phyloP scores from a whole-genome alignment of 1,140 invertebrate species.

The Tigriopus japonicus region DNA sequence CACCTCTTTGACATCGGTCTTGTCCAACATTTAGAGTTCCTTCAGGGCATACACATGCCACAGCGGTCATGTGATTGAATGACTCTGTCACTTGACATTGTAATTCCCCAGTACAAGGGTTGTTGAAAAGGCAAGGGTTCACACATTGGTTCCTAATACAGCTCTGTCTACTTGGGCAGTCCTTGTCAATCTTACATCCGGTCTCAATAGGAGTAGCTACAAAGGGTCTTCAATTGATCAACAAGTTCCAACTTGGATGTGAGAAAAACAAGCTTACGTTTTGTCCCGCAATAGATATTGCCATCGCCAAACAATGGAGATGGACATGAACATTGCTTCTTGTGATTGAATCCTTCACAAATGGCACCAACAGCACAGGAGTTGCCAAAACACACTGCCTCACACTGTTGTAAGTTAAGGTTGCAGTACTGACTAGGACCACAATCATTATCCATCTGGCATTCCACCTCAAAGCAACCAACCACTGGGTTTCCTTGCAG shows the following conservation, averaged over 20 bases:
- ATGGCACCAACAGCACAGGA: constrained; percentile 40
- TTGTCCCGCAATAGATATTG: background rate
- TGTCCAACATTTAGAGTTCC: background rate
- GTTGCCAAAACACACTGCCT: too few relatives aligned
- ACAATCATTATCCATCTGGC: background rate
- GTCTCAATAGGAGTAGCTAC: constrained; percentile 47
- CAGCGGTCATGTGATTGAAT: constrained; percentile 58
- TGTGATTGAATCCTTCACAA: background rate
- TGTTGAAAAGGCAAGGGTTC: constrained; percentile 17
- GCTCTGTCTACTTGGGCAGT: constrained; percentile 17
- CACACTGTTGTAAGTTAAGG: too few relatives aligned
- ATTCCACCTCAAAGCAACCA: constrained; percentile 4
- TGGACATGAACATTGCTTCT: background rate
- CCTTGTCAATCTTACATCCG: constrained; percentile 27
- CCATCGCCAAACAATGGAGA: constrained; percentile 5
- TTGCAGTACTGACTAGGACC: too few relatives aligned
- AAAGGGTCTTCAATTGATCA: constrained; percentile 38
- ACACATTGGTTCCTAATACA: constrained; percentile 18
- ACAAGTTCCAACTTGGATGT: too few relatives aligned
- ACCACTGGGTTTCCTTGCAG: constrained; percentile 55
- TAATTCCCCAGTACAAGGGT: constrained; percentile 17
- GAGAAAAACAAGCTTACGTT: background rate
- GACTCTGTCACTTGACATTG: constrained; percentile 54
- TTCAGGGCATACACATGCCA: constrained; percentile 2
- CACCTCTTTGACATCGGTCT: too few relatives aligned